A percentile compares a stretch with the other conserved stretches of the same genome.
These are phyloP conservation scores for Teleogryllus oceanicus DNA, from an alignment of 2,888 invertebrate species.

Conservation along the genomic window DNA sequence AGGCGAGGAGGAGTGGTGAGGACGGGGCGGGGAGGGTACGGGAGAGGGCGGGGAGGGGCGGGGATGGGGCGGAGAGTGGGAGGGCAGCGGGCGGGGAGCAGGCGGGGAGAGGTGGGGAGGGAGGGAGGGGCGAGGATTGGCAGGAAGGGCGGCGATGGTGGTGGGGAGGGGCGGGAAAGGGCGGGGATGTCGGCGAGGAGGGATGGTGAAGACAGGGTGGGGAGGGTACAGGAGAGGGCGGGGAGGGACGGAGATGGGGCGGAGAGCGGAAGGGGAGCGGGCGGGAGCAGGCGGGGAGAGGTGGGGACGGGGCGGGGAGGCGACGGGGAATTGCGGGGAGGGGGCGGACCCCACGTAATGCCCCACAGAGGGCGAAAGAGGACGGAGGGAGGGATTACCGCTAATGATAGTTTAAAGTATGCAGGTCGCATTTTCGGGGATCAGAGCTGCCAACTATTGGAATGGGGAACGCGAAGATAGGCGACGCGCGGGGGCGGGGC, in stretches of 20 bases:
- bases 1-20: not conserved
- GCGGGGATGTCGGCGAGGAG: too few species aligned
- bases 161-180: not conserved
- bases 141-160: too few species aligned
- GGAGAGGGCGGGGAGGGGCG: not conserved
- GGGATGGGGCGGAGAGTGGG: not conserved
- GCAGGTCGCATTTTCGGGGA: slow-evolving; percentile 18
- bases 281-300: not conserved
- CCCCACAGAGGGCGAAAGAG: not conserved
- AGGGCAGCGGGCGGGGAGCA: not conserved
- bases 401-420: slow-evolving; percentile 18
- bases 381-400: slow-evolving; percentile 3
- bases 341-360: not conserved
- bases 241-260: too few species aligned
- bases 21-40: not conserved
- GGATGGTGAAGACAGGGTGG: too few species aligned
- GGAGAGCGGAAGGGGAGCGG: not conserved
- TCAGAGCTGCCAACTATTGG: slow-evolving; percentile 12
- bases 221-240: not conserved
- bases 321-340: not conserved
- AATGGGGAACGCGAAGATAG: too few species aligned
- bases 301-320: too few species aligned
- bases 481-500: not conserved
- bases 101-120: too few species aligned
- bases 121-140: too few species aligned